Evolutionary conservation across 2,797 vertebrate species (phyloP), one percentile per base, ranked within the genome.

Genomic region (Enteromius argenteus): DNA sequence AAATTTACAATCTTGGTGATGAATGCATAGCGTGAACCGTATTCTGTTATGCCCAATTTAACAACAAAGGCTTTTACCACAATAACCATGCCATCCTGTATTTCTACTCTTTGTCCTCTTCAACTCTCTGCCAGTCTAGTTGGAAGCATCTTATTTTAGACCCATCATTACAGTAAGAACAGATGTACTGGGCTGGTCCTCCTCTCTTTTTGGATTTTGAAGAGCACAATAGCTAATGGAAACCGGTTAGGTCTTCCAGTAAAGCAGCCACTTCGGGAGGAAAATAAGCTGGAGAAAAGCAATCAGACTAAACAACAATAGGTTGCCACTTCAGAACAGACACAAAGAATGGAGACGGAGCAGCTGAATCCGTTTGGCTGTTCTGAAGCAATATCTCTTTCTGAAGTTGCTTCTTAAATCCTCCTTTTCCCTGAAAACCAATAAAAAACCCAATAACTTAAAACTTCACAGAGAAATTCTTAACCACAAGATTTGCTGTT

Each of bases 21-120:
- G 86, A 53, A 39, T 64, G 87, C 87, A 81, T 72, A 75, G 30
- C 68, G 66, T 68, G 83, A 58, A 87, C 85, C 83, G 88, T 93
- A 90, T 89, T 91, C 93, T 51, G 72, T 39, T 73, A 84, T 82
- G 64, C 60, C 73, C 64, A 23, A 82, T 87, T 87, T 90, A 84
- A 68, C 80, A 68, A 79, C 80, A 74, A 82, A 82, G 68, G n/a
- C 56, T 88, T 91, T 84, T 37, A 88, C 35, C 46, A 71, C 51
- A 19, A 32, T 32, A 78, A 49, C 56, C 56, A 11, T 56, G 64
- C 46, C 44, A 39, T 64, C 62, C 15, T 39, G 30, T 62, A 32
- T 85, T 44, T 53, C 75, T 23, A 75, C 60, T 62, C 49, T 68
- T 51, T 79, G 58, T 82, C 84, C 74, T 67, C n/a, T 77, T 51